These are phyloP conservation scores for Beris chalybata DNA, from an alignment of 2,888 invertebrate genomes.

Conservation along the genomic window DNA sequence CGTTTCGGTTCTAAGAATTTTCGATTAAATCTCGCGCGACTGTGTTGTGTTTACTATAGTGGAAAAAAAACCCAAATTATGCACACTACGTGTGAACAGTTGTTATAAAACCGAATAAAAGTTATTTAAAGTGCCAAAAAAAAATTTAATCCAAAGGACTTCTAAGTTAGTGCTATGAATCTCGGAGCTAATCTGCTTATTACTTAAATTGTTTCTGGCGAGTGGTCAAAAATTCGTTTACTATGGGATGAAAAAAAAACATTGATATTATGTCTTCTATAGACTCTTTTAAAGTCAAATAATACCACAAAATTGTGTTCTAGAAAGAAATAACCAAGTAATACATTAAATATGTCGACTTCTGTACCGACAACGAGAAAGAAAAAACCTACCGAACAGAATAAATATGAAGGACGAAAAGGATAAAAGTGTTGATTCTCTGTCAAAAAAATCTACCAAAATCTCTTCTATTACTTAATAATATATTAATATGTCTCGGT, in stretches of 20 bases:
- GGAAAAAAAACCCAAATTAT: no score
- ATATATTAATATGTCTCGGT: no score
- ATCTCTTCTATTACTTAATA: no score
- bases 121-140: no score
- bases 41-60: no score
- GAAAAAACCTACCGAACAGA: slow-evolving; percentile 14
- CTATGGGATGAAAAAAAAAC: slow-evolving; percentile 25
- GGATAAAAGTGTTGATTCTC: slow-evolving; percentile 28
- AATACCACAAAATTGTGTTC: slow-evolving; percentile 31
- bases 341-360: slow-evolving; percentile 26
- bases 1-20: slow-evolving; percentile 18
- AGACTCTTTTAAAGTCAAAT: slow-evolving; percentile 28
- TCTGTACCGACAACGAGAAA: not conserved
- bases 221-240: not conserved
- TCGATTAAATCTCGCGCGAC: not conserved
- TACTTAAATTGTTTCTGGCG: no score
- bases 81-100: no score
- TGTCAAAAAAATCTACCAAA: slow-evolving; percentile 13
- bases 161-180: no score
- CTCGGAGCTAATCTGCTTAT: no score
- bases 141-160: no score
- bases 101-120: no score
- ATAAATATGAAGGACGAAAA: slow-evolving; percentile 30
- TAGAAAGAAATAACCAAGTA: slow-evolving; percentile 22
- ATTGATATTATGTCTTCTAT: slow-evolving; percentile 21